phyloP scores from a whole-genome alignment of 2,797 vertebrate genomes.

The Chanos chanos region DNA sequence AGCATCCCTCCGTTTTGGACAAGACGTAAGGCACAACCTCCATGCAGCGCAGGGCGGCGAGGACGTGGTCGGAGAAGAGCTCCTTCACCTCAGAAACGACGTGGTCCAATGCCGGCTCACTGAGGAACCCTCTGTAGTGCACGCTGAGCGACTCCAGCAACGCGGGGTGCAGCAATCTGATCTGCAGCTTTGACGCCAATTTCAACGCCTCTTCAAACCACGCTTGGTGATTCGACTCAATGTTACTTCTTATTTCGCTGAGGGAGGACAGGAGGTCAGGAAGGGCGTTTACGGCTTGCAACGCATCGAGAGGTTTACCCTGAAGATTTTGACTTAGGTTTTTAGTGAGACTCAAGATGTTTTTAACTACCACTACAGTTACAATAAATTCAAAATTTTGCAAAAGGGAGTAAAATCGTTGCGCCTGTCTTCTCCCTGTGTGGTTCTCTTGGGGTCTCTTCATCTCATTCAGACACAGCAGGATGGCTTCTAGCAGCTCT shows the following conservation, averaged over 20 bases:
- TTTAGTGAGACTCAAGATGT: constrained; percentile 61
- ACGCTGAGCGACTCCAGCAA: constrained; percentile 67
- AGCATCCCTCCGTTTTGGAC: constrained; percentile 72
- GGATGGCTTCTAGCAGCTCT: constrained; percentile 63
- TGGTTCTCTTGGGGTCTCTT: constrained; percentile 48
- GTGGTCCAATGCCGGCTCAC: constrained; percentile 63
- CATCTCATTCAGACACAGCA: constrained; percentile 67
- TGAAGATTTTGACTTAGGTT: constrained; percentile 68
- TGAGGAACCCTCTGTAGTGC: constrained; percentile 70
- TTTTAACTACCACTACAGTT: constrained; percentile 68
- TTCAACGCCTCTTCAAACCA: constrained; percentile 73
- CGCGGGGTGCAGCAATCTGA: constrained; percentile 62
- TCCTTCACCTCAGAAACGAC: constrained; percentile 63
- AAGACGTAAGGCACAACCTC: constrained; percentile 83
- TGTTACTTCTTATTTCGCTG: constrained; percentile 52
- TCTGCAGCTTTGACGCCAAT: constrained; percentile 63
- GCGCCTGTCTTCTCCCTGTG: constrained; percentile 56
- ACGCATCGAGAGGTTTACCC: constrained; percentile 71
- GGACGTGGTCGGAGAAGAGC: constrained; percentile 68
- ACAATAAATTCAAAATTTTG: constrained; percentile 76
- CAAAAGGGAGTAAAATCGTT: constrained; percentile 55
- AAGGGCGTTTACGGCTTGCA: constrained; percentile 62
- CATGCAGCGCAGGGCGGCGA: constrained; percentile 72
- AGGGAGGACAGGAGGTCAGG: constrained; percentile 62
- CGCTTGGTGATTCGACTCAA: constrained; percentile 65